These are phyloP conservation scores for Steinernema feltiae DNA, from an alignment of 1,140 invertebrate species.

Conservation along the genomic window DNA sequence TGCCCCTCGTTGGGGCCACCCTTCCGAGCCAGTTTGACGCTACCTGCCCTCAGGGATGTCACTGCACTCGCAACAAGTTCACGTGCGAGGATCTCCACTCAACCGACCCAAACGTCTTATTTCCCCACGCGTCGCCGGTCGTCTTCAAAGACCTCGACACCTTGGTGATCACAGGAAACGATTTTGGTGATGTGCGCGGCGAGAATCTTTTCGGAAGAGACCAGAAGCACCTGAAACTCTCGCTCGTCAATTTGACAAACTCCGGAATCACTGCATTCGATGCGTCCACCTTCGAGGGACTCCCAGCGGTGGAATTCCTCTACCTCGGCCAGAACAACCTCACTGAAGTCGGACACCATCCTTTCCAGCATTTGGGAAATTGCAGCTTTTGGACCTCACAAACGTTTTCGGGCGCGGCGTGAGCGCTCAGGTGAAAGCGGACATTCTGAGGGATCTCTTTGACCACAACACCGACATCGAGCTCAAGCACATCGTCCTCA, in stretches of 20 bases:
- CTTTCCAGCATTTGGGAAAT: constrained; percentile 21
- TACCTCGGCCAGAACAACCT: constrained; percentile 27
- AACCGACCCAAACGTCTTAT: not conserved
- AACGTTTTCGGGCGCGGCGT: constrained; percentile 19
- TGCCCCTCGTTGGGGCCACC: not conserved
- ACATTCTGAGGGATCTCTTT: constrained; percentile 30
- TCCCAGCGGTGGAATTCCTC: constrained; percentile 26
- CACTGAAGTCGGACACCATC: constrained; percentile 19
- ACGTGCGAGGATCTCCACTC: not conserved
- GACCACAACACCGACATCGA: constrained; percentile 19
- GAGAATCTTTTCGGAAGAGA: constrained; percentile 25
- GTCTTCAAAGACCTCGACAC: constrained; percentile 34
- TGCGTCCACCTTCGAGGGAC: constrained; percentile 24
- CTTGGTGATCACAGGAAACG: constrained; percentile 30
- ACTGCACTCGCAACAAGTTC: not conserved
- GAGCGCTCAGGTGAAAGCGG: constrained; percentile 21
- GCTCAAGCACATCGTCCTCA: constrained; percentile 27
- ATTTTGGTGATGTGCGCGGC: constrained; percentile 25
- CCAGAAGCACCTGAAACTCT: constrained; percentile 17
- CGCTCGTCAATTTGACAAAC: constrained; percentile 32
- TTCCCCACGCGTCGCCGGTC: constrained; percentile 19
- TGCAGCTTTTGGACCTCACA: constrained; percentile 32
- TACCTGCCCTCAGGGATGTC: not conserved
- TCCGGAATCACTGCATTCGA: constrained; percentile 24
- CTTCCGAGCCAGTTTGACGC: not conserved